Percentiles rank a stretch among this genome's conserved stretches.
These are phyloP conservation scores for Elgaria multicarinata DNA, from an alignment of 2,113 vertebrate species.

Conservation along the genomic window DNA sequence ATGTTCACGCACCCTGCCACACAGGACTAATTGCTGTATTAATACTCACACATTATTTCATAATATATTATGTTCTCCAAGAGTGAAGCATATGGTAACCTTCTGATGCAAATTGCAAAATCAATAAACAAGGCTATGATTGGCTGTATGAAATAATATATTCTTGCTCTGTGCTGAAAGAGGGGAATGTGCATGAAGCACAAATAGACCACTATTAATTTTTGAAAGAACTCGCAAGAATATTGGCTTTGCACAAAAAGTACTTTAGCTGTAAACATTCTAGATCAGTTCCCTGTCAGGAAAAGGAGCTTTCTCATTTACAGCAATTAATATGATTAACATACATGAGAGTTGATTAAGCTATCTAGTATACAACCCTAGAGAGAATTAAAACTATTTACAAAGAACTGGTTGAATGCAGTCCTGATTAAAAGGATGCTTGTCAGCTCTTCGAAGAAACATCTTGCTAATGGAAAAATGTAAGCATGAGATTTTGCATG, in stretches of 20 bases:
- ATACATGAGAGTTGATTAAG: constrained; percentile 16
- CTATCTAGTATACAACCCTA: not conserved
- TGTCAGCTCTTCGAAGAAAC: constrained; percentile 29
- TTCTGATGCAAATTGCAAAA: not conserved
- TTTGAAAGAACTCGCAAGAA: not conserved
- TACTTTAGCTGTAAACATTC: not conserved
- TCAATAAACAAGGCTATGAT: not conserved
- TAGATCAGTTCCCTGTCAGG: not conserved
- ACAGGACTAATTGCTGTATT: too few species aligned
- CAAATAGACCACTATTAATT: not conserved
- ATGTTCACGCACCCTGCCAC: too few species aligned
- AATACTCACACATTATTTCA: too few species aligned
- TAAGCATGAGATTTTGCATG: not conserved
- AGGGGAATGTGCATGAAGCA: not conserved
- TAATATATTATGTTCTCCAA: not conserved
- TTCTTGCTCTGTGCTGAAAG: not conserved
- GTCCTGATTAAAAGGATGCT: not conserved
- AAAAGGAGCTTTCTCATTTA: not conserved
- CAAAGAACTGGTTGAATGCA: not conserved
- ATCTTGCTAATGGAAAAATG: not conserved
- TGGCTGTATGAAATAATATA: not conserved
- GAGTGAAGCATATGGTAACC: not conserved
- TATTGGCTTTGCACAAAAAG: not conserved
- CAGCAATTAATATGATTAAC: constrained; percentile 33
- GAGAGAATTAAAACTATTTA: constrained; percentile 24